Evolutionary conservation across 2,888 invertebrate genomes (phyloP).

Genomic region (Hemithea aestivaria): DNA sequence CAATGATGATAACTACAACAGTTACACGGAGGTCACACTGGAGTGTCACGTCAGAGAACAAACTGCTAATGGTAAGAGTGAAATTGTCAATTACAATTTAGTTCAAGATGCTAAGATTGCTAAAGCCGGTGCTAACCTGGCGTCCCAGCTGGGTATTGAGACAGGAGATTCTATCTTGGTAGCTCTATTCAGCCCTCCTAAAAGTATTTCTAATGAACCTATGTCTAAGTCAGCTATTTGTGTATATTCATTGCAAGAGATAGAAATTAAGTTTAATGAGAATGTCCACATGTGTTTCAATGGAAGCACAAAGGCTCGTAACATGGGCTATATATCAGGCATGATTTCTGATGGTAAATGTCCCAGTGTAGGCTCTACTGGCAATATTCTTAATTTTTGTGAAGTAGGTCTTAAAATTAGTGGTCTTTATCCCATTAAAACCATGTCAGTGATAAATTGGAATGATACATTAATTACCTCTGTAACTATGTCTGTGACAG

Average conservation of each 20-base stretch:
- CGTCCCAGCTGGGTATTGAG: conserved; percentile 89
- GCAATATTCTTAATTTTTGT: conserved; percentile 95
- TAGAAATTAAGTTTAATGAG: conserved; percentile 95
- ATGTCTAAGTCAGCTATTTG: conserved; percentile 93
- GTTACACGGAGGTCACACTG: conserved; percentile 97
- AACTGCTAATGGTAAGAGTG: conserved; percentile 70
- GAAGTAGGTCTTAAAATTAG: conserved; percentile 95
- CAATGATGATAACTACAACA: conserved; percentile 96
- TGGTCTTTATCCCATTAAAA: conserved; percentile 89
- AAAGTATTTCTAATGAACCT: conserved; percentile 91
- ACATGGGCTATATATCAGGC: conserved; percentile 94
- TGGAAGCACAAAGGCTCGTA: conserved; percentile 94
- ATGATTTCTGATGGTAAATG: conserved; percentile 95
- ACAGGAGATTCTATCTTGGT: conserved; percentile 90
- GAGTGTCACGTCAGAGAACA: conserved; percentile 87
- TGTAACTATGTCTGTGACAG: conserved; percentile 91
- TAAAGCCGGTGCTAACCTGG: conserved; percentile 89
- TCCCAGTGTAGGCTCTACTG: conserved; percentile 91
- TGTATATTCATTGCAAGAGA: conserved; percentile 92
- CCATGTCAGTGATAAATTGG: conserved; percentile 87
- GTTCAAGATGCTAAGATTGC: conserved; percentile 95
- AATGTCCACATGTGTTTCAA: conserved; percentile 99
- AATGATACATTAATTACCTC: conserved; percentile 90
- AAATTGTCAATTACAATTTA: conserved; percentile 88
- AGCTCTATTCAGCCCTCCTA: conserved; percentile 93